Evolutionary conservation across 1,140 invertebrate genomes (phyloP), one percentile per base, ranked within the genome.

Genomic region (Pissodes strobi): DNA sequence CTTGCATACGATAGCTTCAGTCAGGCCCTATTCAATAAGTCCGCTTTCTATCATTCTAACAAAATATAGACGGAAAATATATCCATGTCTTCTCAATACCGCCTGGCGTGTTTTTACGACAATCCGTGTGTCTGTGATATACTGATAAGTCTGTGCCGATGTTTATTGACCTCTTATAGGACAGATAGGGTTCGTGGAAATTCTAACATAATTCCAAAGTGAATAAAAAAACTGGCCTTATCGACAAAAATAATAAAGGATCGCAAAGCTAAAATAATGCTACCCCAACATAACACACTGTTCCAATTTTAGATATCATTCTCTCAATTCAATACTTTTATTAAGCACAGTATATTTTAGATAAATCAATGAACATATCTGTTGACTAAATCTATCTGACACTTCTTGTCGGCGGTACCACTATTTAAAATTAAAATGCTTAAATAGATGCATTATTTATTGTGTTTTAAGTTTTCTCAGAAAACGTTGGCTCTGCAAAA

Each of bases 141-240:
- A 52, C 49, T 34, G 49, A 52, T 52, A 52, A 52, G 49, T 34
- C 49, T 52, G 23, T 13, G 23, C 49, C 49, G 34, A 52, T 52
- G 49, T 37, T 52, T 52, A 52, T 52, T 34, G 49, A 52, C 23
- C 49, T 52, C 49, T 52, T 52, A 52, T 9, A 34, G n/a, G 49
- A n/a, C n/a, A 52, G 49, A 52, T 52, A 52, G 49, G 3, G 17
- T 21, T 19, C 25, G 22, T 21, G 23, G 18, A 52, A 34, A 52
- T 52, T 52, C 49, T 52, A 21, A 37, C 23, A 52, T 30, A 52
- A 37, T 21, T 27, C 18, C 27, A 21, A 13, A 52, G 30, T 52
- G 49, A 52, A 52, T 52, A 34, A 27, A 52, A 52, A 52, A 52
- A 52, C 49, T 34, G 17, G 49, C 5, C 6, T 22, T 48, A 48